Conservation (phyloP, 2,113 vertebrate species). For the Alligator mississippiensis region DNA sequence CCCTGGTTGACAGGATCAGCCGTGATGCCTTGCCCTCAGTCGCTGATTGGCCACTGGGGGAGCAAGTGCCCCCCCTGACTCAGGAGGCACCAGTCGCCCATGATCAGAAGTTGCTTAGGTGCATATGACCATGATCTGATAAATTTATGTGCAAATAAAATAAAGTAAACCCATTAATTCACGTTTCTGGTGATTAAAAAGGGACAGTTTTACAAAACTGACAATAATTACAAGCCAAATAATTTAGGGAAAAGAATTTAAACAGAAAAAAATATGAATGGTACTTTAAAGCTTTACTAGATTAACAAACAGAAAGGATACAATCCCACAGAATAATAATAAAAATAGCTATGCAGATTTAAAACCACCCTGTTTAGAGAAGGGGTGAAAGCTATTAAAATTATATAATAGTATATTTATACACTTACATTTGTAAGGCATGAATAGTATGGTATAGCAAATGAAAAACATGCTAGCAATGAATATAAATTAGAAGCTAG, state of each 20-base stretch:
- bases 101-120: constrained; percentile 16
- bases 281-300: constrained; percentile 68
- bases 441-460: not conserved
- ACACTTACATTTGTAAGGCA: no score
- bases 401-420: constrained; percentile 7
- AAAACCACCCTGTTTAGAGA: constrained; percentile 25
- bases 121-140: constrained; percentile 38
- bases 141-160: constrained; percentile 16
- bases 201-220: constrained; percentile 43
- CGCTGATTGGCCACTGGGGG: no score
- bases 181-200: constrained; percentile 40
- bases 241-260: not conserved
- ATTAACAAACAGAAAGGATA: constrained; percentile 38
- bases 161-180: constrained; percentile 30
- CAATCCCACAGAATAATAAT: constrained; percentile 29
- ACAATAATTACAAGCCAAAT: constrained; percentile 31
- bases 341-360: not conserved
- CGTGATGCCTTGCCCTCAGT: no score
- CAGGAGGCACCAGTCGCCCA: no score
- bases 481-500: not conserved
- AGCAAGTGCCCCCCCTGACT: no score
- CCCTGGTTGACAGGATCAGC: no score
- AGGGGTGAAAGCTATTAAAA: constrained; percentile 42
- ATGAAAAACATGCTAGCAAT: not conserved
- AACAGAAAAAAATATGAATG: constrained; percentile 22